phyloP scores from a whole-genome alignment of 2,113 vertebrate genomes.

The Serinus canaria region DNA sequence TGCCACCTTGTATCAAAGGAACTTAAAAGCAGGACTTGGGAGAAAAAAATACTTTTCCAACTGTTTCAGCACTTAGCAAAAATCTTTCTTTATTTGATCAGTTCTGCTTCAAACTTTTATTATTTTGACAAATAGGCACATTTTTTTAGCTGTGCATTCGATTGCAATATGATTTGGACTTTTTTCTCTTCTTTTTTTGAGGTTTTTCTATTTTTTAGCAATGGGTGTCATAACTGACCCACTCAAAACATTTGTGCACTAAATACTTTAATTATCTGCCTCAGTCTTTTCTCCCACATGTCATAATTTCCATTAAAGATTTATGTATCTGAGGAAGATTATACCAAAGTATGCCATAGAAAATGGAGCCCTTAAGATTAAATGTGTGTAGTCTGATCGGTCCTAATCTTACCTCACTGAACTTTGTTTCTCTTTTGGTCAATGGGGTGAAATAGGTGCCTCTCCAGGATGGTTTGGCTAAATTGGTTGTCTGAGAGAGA shows the following conservation, averaged over 20 bases:
- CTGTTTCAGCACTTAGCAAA: conserved; percentile 77
- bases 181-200: not conserved
- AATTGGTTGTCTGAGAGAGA: not conserved
- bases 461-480: not conserved
- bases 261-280: not conserved
- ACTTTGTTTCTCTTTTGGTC: not conserved
- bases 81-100: conserved; percentile 75
- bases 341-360: not conserved
- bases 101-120: conserved; percentile 65
- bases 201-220: not conserved
- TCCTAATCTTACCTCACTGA: not conserved
- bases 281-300: not conserved
- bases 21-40: conserved; percentile 79
- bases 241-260: not conserved
- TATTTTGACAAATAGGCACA: conserved; percentile 65
- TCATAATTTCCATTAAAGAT: not conserved
- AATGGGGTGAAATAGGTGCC: not conserved
- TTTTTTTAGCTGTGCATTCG: conserved; percentile 32
- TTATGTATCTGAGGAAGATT: not conserved
- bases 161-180: not conserved
- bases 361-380: not conserved
- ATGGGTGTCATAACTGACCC: not conserved
- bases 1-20: conserved; percentile 88
- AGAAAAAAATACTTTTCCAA: conserved; percentile 74
- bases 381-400: not conserved